Conservation (phyloP, 2,888 invertebrate species). For the Synanthedon andrenaeformis region DNA sequence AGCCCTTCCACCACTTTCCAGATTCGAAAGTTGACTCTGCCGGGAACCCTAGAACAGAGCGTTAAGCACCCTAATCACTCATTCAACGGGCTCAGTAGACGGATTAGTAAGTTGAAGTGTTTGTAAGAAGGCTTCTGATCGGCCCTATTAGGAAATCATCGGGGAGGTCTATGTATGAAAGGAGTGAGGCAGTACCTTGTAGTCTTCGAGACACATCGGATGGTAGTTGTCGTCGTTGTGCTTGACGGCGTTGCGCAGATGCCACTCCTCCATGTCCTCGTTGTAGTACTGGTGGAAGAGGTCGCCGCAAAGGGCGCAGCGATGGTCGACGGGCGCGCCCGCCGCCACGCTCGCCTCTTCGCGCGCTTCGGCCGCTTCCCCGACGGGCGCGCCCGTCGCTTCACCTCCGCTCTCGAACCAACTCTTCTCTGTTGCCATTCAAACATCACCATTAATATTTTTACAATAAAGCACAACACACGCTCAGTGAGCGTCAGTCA, state of each 20-base stretch:
- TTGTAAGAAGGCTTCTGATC: too few relatives aligned
- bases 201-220: slow-evolving; percentile 90
- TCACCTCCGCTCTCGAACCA: slow-evolving; percentile 83
- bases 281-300: slow-evolving; percentile 95
- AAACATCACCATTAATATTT: not conserved
- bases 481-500: not conserved
- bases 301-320: slow-evolving; percentile 93
- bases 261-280: slow-evolving; percentile 98
- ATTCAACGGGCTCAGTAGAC: too few relatives aligned
- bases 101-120: too few relatives aligned
- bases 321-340: slow-evolving; percentile 73
- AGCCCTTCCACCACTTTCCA: too few relatives aligned
- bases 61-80: too few relatives aligned
- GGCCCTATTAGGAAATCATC: too few relatives aligned
- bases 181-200: slow-evolving; percentile 66
- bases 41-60: too few relatives aligned
- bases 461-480: not conserved
- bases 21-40: too few relatives aligned
- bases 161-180: too few relatives aligned
- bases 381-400: slow-evolving; percentile 31
- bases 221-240: slow-evolving; percentile 86
- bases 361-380: slow-evolving; percentile 37
- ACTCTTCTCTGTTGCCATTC: slow-evolving; percentile 77
- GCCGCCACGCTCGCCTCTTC: slow-evolving; percentile 73
- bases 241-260: slow-evolving; percentile 84